These are phyloP conservation scores for Drosophila tristis DNA, from an alignment of 1,140 invertebrate species.

Conservation along the genomic window DNA sequence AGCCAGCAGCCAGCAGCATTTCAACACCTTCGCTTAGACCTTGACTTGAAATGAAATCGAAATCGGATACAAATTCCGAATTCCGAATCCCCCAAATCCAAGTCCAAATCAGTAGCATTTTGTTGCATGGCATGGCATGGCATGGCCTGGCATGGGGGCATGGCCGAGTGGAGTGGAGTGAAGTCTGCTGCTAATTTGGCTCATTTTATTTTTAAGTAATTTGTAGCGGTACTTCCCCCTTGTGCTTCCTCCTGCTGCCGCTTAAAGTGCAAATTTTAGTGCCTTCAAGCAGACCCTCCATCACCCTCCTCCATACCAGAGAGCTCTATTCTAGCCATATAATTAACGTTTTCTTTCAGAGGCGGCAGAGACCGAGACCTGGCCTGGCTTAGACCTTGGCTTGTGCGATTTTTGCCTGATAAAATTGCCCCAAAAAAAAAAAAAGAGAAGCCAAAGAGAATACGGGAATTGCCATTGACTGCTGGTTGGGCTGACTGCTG, in stretches of 20 bases:
- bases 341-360: constrained; percentile 71
- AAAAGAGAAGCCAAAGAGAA: constrained; percentile 26
- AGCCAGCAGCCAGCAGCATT: constrained; percentile 53
- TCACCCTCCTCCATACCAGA: constrained; percentile 42
- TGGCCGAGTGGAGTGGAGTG: constrained; percentile 14
- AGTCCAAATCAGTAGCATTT: constrained; percentile 69
- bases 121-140: too few species aligned
- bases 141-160: too few species aligned
- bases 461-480: constrained; percentile 66
- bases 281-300: constrained; percentile 47
- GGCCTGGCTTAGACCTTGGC: constrained; percentile 75
- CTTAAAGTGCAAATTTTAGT: constrained; percentile 83
- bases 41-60: constrained; percentile 69
- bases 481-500: constrained; percentile 45
- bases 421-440: constrained; percentile 71
- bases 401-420: constrained; percentile 74
- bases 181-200: constrained; percentile 77
- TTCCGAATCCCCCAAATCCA: constrained; percentile 23
- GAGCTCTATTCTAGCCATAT: constrained; percentile 65
- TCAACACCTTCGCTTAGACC: constrained; percentile 81
- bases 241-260: not conserved
- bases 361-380: too few species aligned
- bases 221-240: constrained; percentile 60
- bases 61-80: constrained; percentile 30
- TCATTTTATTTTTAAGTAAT: constrained; percentile 80